Percentiles rank a stretch among this genome's conserved stretches.
Evolutionary conservation across 2,113 vertebrate species (phyloP).

Genomic region (Panthera leo): DNA sequence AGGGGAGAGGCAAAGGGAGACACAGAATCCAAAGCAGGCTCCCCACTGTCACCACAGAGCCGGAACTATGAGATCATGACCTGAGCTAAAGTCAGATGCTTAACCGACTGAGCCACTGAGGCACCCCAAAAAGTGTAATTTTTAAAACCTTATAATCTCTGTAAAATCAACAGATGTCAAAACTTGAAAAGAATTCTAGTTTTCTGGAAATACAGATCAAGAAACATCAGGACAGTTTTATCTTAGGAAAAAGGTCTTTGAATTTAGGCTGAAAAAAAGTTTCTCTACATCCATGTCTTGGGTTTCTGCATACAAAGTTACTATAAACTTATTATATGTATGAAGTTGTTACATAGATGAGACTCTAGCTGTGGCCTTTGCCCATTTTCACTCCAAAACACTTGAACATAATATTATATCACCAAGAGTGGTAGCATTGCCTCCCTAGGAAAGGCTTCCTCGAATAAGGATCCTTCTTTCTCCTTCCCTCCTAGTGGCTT

Average conservation of each 20-base stretch:
- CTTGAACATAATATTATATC: not conserved
- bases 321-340: not conserved
- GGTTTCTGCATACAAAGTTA: not conserved
- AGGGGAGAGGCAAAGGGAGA: no score
- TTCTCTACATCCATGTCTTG: not conserved
- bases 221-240: not conserved
- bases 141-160: not conserved
- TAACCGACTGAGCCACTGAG: no score
- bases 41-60: no score
- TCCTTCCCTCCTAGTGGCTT: not conserved
- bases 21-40: no score
- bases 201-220: not conserved
- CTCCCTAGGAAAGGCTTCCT: not conserved
- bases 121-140: not conserved
- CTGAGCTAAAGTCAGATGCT: no score
- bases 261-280: slow-evolving; percentile 8
- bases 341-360: not conserved
- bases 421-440: not conserved
- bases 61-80: no score
- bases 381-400: not conserved
- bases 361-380: not conserved
- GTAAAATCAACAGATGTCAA: not conserved
- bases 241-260: slow-evolving; percentile 10
- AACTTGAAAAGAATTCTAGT: not conserved
- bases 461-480: not conserved